A percentile compares a stretch with the other conserved stretches of the same genome.
phyloP scores from a whole-genome alignment of 2,113 vertebrate species.

The Oreochromis spilurus region DNA sequence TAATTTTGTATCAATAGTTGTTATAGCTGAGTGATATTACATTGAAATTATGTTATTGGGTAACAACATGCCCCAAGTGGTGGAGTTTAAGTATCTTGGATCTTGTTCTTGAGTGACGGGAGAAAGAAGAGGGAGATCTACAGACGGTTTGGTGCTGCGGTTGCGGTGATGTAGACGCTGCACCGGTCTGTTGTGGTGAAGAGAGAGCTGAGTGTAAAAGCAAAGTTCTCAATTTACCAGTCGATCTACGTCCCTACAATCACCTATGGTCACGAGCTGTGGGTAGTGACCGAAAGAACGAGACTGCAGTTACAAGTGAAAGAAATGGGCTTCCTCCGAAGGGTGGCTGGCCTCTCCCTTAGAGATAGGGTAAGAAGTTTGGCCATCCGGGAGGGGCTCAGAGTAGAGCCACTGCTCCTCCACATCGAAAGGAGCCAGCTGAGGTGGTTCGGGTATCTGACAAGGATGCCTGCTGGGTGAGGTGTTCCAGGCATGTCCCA shows the following conservation, averaged over 20 bases:
- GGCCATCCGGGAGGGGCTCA: background rate
- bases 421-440: background rate
- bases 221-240: background rate
- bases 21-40: background rate
- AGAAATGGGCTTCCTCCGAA: background rate
- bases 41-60: background rate
- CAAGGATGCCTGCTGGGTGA: background rate
- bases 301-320: background rate
- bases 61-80: background rate
- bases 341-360: background rate
- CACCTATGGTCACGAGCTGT: background rate
- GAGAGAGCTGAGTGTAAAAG: background rate
- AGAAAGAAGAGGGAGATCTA: background rate
- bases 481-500: fast-evolving
- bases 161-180: background rate
- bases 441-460: background rate
- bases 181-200: background rate
- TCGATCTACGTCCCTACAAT: background rate
- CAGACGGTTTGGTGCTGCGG: background rate
- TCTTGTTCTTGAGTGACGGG: background rate
- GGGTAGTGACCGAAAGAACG: fast-evolving
- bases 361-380: background rate
- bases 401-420: background rate
- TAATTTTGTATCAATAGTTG: background rate
- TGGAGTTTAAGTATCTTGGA: background rate